Base-by-base conservation (phyloP, 2,113 vertebrate species). In the Lycaon pictus region DNA sequence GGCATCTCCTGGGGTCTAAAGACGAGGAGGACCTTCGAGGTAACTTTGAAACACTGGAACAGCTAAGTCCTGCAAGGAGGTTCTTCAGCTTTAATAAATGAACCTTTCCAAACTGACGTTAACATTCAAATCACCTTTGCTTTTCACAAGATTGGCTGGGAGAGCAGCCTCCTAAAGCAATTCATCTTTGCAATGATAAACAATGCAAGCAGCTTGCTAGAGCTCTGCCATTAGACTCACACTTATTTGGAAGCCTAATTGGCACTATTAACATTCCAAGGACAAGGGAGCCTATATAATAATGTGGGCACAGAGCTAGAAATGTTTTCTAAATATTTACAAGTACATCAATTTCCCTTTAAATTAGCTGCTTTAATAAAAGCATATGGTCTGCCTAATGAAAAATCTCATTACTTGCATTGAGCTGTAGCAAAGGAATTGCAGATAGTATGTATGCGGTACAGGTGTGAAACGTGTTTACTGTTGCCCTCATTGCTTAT, bases 341-440 rank as follows among this genome's bases (percentile, higher is more conserved):
- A 95, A 82, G 51, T 92, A 4, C 5, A 95, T 80, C 1, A 29
- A 7, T 83, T 93, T 82, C 67, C 17, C 29, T 93, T 93, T 81
- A 91, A 97, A 85, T 63, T n/a, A 90, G 13, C 51, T 90, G 76
- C 85, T 95, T 96, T 97, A 83, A 94, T 86, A 95, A 96, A 97
- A 96, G 7, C 32, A 71, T 71, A 85, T 85, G 58, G 65, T 65
- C 22, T 83, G 53, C 22, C 43, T 91, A 88, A 95, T 95, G 86
- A 91, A 97, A 93, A 88, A 72, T 88, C 48, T 67, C 56, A 94
- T 94, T 82, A 72, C 43, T 93, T 95, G 23, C 65, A 29, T 25
- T 86, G 95, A 97, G 43, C 65, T 89, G 16, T 77, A 92, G 79
- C 79, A 89, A 77, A 85, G 56, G 90, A 96, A 88, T 72, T 93